A percentile compares a stretch with the other conserved stretches of the same genome.
Conservation (phyloP, 1,140 invertebrate species). For the Drosophila tristis region DNA sequence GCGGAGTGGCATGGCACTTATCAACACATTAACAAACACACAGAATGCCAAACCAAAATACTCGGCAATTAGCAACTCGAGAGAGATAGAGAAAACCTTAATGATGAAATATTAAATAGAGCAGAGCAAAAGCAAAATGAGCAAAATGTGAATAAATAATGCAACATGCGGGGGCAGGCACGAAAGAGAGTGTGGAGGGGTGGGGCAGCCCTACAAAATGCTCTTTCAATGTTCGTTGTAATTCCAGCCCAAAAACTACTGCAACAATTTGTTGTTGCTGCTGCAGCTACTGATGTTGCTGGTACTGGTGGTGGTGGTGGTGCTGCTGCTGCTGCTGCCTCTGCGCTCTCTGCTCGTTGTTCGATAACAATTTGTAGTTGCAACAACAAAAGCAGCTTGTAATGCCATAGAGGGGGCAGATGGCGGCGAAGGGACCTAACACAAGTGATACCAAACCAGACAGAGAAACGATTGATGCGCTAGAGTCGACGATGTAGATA, state of each 20-base stretch:
- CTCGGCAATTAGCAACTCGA: constrained; percentile 40
- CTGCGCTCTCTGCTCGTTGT: constrained; percentile 23
- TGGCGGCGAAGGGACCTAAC: neutral
- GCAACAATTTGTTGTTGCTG: constrained; percentile 33
- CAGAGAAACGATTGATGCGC: too few relatives aligned
- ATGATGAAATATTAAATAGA: constrained; percentile 50
- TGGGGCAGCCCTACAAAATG: constrained; percentile 37
- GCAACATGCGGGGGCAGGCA: constrained; percentile 3
- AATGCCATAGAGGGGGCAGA: constrained; percentile 23
- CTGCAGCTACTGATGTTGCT: neutral
- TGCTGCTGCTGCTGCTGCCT: constrained; percentile 15
- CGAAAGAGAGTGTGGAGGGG: neutral
- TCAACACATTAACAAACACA: constrained; percentile 41
- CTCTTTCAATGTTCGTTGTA: constrained; percentile 50
- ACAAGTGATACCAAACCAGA: constrained; percentile 15
- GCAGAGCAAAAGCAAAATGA: constrained; percentile 15
- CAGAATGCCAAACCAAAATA: constrained; percentile 4
- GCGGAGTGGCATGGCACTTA: constrained; percentile 11
- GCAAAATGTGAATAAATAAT: constrained; percentile 35
- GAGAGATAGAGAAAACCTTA: constrained; percentile 29
- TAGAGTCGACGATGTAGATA: too few relatives aligned
- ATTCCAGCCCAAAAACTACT: constrained; percentile 35
- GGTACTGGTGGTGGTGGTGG: constrained; percentile 2
- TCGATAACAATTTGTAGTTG: constrained; percentile 46
- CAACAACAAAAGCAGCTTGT: constrained; percentile 51